Percentiles rank a stretch among this genome's conserved stretches.
Conservation (phyloP, 1,140 invertebrate species). For the Drosophila yakuba region DNA sequence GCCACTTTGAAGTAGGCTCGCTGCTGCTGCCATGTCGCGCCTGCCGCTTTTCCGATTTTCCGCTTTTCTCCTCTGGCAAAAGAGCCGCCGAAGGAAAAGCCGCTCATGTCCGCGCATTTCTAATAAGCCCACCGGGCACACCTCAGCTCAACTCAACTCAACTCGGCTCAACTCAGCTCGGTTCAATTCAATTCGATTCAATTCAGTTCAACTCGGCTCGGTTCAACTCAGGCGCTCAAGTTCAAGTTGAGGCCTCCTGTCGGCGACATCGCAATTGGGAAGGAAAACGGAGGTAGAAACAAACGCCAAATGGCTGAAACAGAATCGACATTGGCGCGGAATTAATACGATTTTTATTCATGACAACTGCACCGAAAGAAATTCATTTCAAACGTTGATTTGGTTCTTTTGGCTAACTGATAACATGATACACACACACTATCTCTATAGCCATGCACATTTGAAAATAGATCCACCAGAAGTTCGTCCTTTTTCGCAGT, state of each 20-base stretch:
- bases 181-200: background rate
- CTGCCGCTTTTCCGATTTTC: conserved; percentile 29
- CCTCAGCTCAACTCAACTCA: conserved; percentile 7
- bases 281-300: conserved; percentile 22
- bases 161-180: background rate
- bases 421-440: background rate
- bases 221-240: conserved; percentile 49
- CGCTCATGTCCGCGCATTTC: conserved; percentile 70
- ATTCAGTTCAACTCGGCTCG: background rate
- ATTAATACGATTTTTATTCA: conserved; percentile 83
- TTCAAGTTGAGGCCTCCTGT: conserved; percentile 74
- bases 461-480: too few species aligned
- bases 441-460: background rate
- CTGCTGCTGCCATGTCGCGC: conserved; percentile 13
- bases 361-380: conserved; percentile 42
- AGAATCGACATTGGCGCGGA: conserved; percentile 67
- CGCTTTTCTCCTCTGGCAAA: background rate
- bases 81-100: conserved; percentile 7
- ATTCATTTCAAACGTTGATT: background rate
- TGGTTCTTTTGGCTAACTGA: background rate
- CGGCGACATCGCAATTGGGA: conserved; percentile 9
- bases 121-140: conserved; percentile 50
- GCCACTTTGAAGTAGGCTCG: conserved; percentile 27
- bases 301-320: conserved; percentile 35
- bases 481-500: background rate